Evolutionary conservation across 1,140 invertebrate species (phyloP).

Genomic region (Leptoteleia sp.): DNA sequence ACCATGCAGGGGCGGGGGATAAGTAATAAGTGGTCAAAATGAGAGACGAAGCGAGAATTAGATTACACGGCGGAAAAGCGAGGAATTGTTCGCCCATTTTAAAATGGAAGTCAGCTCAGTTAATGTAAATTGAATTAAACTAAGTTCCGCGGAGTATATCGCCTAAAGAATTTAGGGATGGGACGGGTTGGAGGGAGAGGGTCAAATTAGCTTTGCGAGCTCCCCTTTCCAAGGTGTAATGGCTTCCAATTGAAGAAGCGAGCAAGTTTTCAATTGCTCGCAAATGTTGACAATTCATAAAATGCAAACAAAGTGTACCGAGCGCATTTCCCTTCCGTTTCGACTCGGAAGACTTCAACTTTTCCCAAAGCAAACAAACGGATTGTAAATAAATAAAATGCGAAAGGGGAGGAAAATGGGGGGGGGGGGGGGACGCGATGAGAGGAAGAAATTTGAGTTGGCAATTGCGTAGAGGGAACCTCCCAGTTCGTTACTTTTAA

Average conservation of each 20-base stretch:
- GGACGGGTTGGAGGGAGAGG: too few species aligned
- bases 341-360: too few species aligned
- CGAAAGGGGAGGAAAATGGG: too few species aligned
- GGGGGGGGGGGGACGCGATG: too few species aligned
- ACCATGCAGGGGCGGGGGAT: too few species aligned
- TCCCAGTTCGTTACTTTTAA: not conserved
- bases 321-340: too few species aligned
- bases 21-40: slow-evolving; percentile 23
- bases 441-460: too few species aligned
- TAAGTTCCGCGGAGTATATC: slow-evolving; percentile 13
- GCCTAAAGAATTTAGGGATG: slow-evolving; percentile 12
- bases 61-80: not conserved
- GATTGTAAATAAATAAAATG: too few species aligned
- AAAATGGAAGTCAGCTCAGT: slow-evolving; percentile 15
- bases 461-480: not conserved
- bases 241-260: too few species aligned
- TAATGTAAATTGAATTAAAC: slow-evolving; percentile 31
- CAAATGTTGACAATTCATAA: not conserved
- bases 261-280: not conserved
- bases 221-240: slow-evolving; percentile 7
- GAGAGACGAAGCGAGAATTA: slow-evolving; percentile 5
- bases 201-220: slow-evolving; percentile 13
- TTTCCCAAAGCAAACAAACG: too few species aligned
- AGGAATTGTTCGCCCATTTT: slow-evolving; percentile 5
- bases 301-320: not conserved